phyloP scores from a whole-genome alignment of 2,797 vertebrate genomes.

The Notamacropus eugenii region DNA sequence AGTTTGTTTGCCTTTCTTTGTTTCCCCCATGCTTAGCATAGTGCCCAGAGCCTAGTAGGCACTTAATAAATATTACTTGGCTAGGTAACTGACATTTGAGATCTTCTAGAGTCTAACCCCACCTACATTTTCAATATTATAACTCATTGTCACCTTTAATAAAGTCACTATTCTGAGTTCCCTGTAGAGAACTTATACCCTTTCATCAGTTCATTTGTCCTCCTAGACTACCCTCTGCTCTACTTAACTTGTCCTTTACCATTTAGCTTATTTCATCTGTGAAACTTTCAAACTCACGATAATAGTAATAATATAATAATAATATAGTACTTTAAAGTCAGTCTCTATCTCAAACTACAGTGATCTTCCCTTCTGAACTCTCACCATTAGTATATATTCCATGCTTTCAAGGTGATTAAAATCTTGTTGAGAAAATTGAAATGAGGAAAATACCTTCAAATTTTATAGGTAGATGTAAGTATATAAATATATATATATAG shows the following conservation, averaged over 20 bases:
- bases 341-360: not conserved
- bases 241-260: not conserved
- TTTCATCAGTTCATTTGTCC: not conserved
- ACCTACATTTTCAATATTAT: not conserved
- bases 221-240: not conserved
- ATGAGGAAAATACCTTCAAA: not conserved
- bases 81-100: not conserved
- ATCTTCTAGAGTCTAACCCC: not conserved
- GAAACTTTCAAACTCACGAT: not conserved
- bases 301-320: not conserved
- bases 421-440: not conserved
- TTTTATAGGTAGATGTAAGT: too few relatives aligned
- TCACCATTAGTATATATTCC: not conserved
- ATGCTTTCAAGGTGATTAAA: too few relatives aligned
- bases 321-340: not conserved
- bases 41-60: not conserved
- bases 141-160: not conserved
- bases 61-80: not conserved
- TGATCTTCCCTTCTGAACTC: not conserved
- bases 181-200: not conserved
- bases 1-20: too few relatives aligned
- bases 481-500: not conserved
- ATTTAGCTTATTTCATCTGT: not conserved
- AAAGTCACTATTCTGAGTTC: not conserved
- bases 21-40: not conserved